These are phyloP conservation scores for Megalops cyprinoides DNA, from an alignment of 2,797 vertebrate species.

Conservation along the genomic window DNA sequence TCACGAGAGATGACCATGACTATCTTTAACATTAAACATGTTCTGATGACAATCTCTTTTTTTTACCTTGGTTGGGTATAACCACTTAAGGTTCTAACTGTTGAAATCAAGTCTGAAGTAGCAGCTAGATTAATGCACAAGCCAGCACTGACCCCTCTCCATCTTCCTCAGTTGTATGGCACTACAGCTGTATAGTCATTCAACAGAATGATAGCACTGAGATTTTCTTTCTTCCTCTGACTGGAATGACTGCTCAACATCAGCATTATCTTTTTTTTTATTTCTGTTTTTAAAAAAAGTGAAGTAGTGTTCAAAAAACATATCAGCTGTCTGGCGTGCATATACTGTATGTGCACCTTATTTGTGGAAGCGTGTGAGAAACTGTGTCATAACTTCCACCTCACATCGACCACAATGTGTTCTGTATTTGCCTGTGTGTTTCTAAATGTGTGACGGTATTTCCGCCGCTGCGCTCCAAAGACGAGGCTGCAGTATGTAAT, in stretches of 20 bases:
- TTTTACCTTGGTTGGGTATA: no score
- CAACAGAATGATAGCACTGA: not conserved
- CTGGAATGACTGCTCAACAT: not conserved
- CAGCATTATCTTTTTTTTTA: not conserved
- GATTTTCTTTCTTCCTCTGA: not conserved
- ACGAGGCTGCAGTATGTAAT: not conserved
- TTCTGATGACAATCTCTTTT: no score
- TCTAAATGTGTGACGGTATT: no score
- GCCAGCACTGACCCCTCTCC: no score
- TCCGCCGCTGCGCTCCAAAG: not conserved
- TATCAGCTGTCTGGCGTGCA: not conserved
- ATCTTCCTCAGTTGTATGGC: no score
- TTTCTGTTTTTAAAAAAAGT: not conserved
- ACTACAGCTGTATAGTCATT: no score
- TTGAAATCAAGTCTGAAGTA: no score
- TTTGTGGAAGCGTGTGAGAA: not conserved
- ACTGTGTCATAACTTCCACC: slow-evolving; percentile 9
- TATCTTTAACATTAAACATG: no score
- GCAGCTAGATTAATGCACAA: no score
- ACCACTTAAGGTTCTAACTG: no score
- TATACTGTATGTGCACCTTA: not conserved
- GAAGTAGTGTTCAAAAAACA: not conserved
- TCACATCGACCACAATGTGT: no score
- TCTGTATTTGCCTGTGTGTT: not conserved
- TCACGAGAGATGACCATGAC: no score